These are phyloP conservation scores for Tachycineta bicolor DNA, from an alignment of 2,113 vertebrate genomes.

Conservation along the genomic window DNA sequence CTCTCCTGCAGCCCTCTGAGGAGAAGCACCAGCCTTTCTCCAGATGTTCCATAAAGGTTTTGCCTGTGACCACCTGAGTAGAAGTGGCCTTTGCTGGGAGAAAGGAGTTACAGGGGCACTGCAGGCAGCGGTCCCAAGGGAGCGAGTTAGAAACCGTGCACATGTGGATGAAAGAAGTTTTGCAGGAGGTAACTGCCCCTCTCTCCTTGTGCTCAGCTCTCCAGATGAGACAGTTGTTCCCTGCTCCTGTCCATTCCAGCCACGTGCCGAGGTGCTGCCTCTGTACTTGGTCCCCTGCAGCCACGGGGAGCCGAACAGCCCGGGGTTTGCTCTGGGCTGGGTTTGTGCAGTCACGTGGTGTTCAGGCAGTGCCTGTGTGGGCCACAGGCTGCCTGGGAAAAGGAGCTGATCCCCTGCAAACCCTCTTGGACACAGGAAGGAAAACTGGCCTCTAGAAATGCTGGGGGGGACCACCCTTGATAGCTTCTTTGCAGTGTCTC, in stretches of 20 bases:
- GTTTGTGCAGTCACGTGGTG: not conserved
- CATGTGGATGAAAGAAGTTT: rapidly evolving
- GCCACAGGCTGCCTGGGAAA: not conserved
- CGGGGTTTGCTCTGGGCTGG: not conserved
- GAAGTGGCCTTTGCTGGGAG: not conserved
- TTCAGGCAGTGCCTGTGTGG: not conserved
- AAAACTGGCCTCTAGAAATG: not conserved
- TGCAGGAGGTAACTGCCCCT: not conserved
- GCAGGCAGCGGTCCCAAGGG: not conserved
- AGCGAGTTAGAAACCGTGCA: not conserved
- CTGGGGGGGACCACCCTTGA: not conserved
- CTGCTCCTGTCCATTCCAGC: conserved; percentile 11
- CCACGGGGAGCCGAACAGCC: conserved; percentile 54
- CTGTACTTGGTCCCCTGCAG: not conserved
- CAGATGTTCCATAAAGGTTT: not conserved
- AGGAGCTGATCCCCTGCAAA: not conserved
- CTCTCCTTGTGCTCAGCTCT: not conserved
- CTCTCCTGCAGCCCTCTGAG: not conserved
- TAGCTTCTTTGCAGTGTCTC: not conserved
- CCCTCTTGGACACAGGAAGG: not conserved
- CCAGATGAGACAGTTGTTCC: not conserved
- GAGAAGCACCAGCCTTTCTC: not conserved
- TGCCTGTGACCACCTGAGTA: not conserved
- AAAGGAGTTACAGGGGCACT: not conserved
- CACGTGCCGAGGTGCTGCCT: not conserved